Percentiles rank a stretch among this genome's conserved stretches.
These are phyloP conservation scores for Lineus longissimus DNA, from an alignment of 1,140 invertebrate genomes.

Conservation along the genomic window DNA sequence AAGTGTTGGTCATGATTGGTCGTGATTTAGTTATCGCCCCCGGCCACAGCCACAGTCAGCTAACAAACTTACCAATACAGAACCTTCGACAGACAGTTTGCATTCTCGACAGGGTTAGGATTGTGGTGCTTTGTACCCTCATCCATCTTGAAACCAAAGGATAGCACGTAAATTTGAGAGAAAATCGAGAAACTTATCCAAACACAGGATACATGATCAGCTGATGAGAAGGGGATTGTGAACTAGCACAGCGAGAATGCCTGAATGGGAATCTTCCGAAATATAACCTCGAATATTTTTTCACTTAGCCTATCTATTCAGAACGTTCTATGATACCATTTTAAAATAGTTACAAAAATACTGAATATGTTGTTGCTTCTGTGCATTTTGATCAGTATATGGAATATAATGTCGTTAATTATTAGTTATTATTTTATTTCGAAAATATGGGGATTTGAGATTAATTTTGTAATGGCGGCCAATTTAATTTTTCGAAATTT, in stretches of 20 bases:
- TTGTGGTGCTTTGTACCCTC: slow-evolving; percentile 41
- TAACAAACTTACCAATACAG: slow-evolving; percentile 43
- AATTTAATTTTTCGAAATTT: slow-evolving; percentile 13
- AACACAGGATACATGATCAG: neutral
- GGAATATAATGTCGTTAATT: no score
- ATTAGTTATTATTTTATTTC: no score
- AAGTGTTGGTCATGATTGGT: no score
- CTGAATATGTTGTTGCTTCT: no score
- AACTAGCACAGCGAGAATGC: neutral
- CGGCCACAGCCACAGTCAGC: neutral
- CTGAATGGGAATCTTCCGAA: no score
- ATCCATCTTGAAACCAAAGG: slow-evolving; percentile 29
- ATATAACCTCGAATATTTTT: no score
- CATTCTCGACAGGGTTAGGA: slow-evolving; percentile 33
- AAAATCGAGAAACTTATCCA: neutral
- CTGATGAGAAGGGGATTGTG: neutral
- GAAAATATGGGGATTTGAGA: neutral
- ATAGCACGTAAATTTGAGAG: neutral
- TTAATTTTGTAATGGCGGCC: slow-evolving; percentile 8
- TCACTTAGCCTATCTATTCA: no score
- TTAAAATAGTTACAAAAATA: no score
- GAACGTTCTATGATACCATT: no score
- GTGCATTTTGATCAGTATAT: no score
- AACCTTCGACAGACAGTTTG: slow-evolving; percentile 36
- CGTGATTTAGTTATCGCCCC: no score